phyloP scores from a whole-genome alignment of 1,140 invertebrate species.

The Euura saliciscinereae region DNA sequence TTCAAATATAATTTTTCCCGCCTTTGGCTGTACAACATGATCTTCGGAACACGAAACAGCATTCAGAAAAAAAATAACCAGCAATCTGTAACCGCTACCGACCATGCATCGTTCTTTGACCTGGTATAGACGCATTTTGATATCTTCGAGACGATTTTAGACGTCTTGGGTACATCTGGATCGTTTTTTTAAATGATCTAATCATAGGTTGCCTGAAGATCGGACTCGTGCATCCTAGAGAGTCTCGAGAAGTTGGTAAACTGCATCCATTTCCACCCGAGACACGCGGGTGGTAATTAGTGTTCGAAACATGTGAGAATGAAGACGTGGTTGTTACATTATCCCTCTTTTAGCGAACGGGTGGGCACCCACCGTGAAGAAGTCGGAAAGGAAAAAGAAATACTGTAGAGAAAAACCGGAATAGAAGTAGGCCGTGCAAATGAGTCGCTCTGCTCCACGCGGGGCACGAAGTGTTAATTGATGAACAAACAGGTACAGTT shows the following conservation, averaged over 20 bases:
- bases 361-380: neutral
- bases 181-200: too few species aligned
- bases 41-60: too few species aligned
- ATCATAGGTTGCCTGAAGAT: neutral
- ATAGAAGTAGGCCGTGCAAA: conserved; percentile 50
- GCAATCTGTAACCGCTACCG: too few species aligned
- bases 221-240: neutral
- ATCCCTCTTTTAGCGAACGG: conserved; percentile 6
- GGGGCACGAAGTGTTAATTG: conserved; percentile 47
- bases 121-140: too few species aligned
- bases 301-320: neutral
- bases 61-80: too few species aligned
- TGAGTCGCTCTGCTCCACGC: conserved; percentile 32
- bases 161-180: too few species aligned
- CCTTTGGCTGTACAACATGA: too few species aligned
- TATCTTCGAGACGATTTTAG: too few species aligned
- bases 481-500: conserved; percentile 50
- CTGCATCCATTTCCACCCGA: neutral
- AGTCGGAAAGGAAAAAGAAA: neutral
- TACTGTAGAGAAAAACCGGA: conserved; percentile 18
- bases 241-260: neutral
- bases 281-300: neutral
- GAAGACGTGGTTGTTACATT: neutral
- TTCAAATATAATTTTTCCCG: too few species aligned
- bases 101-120: too few species aligned